Base-by-base conservation (phyloP, 2,888 invertebrate species). In the Nymphalis c-album region DNA sequence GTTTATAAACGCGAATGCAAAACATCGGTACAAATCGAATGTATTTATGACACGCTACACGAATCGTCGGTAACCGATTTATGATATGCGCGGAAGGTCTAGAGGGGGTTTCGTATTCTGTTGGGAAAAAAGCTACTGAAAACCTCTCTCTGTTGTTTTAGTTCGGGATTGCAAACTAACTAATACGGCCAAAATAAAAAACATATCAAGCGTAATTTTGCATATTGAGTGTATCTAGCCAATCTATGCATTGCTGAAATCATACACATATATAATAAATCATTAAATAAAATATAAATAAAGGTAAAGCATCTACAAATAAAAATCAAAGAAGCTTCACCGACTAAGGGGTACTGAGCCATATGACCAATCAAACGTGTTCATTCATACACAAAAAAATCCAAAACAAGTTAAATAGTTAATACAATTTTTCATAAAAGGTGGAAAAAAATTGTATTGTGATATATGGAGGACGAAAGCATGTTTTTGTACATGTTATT, bases 1-100 rank as follows among this genome's bases (percentile, higher is more conserved):
- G 63, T 62, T 67, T 46, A 67, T 48, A 65, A 65, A 65, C 77
- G 77, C 73, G 74, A 55, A 70, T 73, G 66, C 47, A 69, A 71
- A 68, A 57, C 40, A 57, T 57, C n/a, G 35, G 57, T 57, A 22
- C 35, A 18, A 57, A 7, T 20, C n/a, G 16, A 51, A 26, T 16
- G 53, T 17, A 31, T 55, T 31, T 31, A 10, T 31, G 8, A 40
- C 16, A 31, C 40, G 31, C 7, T 13, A 40, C 20, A 31, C 40
- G 31, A 2, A 35, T 31, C 57, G 35, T 75, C 77, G 85, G 85
- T 85, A 40, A 86, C 86, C 87, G 83, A 86, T 82, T 81, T 80
- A 83, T 57, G 57, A 40, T 40, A 86, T 86, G 85, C 89, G 90
- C 90, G 88, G 90, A 90, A 90, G 90, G 90, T 89, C 89, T 89